These are phyloP conservation scores for Phacellophora camtschatica DNA, from an alignment of 30 jellyfish, hydroid and myxozoan genomes.

Conservation along the genomic window DNA sequence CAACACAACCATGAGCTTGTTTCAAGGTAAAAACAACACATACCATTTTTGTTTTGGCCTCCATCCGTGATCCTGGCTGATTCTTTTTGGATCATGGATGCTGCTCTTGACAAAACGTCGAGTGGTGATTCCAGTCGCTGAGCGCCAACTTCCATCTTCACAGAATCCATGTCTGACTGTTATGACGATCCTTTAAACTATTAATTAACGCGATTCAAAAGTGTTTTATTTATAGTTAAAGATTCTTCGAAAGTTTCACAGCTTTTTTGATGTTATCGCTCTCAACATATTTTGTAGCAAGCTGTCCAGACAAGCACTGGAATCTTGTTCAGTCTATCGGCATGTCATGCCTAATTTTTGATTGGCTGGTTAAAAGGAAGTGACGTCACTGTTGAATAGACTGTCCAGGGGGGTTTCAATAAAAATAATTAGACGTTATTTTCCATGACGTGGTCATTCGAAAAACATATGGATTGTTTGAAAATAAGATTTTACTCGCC, in stretches of 20 bases:
- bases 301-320: constrained; percentile 39
- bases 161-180: constrained; percentile 21
- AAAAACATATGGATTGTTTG: no score
- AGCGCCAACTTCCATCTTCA: constrained; percentile 29
- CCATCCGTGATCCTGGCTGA: constrained; percentile 10
- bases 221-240: no score
- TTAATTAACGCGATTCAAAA: no score
- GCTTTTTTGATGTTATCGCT: background rate
- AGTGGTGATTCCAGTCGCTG: constrained; percentile 88
- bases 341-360: constrained; percentile 37
- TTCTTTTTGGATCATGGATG: constrained; percentile 89
- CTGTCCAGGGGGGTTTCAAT: no score
- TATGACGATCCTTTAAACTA: background rate
- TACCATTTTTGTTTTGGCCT: constrained; percentile 37
- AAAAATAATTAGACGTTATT: no score
- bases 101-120: constrained; percentile 95
- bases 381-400: no score
- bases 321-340: constrained; percentile 38
- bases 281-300: constrained; percentile 4
- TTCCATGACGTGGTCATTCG: no score
- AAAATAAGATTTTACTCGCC: no score
- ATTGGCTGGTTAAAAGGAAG: constrained; percentile 54
- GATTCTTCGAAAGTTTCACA: no score
- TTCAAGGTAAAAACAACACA: background rate
- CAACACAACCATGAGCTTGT: no score